A percentile compares a stretch with the other conserved stretches of the same genome.
These are phyloP conservation scores for Pelochelys cantorii DNA, from an alignment of 2,797 vertebrate genomes.

Conservation along the genomic window DNA sequence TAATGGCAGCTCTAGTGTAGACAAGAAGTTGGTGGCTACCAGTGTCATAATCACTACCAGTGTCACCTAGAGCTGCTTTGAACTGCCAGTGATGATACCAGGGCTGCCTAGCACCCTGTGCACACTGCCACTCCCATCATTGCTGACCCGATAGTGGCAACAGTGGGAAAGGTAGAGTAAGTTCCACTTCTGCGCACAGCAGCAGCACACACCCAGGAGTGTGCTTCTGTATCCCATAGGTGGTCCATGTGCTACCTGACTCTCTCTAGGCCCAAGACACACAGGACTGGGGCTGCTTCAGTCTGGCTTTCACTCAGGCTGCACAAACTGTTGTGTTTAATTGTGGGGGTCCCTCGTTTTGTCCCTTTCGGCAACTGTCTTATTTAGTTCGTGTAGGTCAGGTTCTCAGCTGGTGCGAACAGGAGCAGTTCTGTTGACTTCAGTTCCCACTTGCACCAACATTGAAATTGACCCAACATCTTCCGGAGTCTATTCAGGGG, in stretches of 20 bases:
- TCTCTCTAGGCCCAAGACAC: background rate
- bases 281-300: background rate
- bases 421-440: background rate
- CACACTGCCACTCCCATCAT: background rate
- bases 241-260: background rate
- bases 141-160: background rate
- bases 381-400: background rate
- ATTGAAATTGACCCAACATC: background rate
- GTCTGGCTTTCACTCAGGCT: background rate
- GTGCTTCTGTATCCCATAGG: background rate
- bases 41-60: background rate
- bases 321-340: background rate
- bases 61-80: background rate
- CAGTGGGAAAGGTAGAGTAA: background rate
- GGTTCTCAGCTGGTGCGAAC: background rate
- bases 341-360: background rate
- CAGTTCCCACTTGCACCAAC: background rate
- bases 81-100: background rate
- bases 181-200: background rate
- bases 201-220: background rate
- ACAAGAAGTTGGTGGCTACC: background rate
- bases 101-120: background rate
- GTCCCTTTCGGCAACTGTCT: background rate
- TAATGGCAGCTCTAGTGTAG: conserved; percentile 29
- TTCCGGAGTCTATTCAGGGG: background rate